A percentile compares a stretch with the other conserved stretches of the same genome.
phyloP scores from a whole-genome alignment of 2,113 vertebrate species.

The Scytalopus superciliaris region DNA sequence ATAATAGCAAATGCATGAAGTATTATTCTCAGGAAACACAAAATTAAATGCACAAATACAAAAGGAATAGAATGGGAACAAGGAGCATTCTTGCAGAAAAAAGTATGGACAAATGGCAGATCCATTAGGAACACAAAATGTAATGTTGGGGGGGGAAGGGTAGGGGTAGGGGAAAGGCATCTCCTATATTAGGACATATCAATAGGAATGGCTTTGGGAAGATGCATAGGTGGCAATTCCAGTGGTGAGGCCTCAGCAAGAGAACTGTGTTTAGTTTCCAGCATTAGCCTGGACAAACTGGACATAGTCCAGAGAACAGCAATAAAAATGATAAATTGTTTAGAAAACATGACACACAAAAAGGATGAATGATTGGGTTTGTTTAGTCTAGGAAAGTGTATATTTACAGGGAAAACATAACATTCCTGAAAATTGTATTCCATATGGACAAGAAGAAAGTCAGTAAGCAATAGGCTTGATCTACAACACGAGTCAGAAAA shows the following conservation, averaged over 20 bases:
- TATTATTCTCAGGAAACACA: not conserved
- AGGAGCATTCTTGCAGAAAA: not conserved
- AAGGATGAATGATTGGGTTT: not conserved
- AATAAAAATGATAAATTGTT: not conserved
- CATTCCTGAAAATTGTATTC: not conserved
- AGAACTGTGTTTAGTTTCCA: not conserved
- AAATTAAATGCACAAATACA: not conserved
- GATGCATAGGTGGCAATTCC: not conserved
- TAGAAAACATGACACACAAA: not conserved
- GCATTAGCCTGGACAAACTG: not conserved
- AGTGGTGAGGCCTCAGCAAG: not conserved
- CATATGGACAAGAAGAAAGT: not conserved
- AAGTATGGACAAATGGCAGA: not conserved
- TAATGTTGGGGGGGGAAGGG: not conserved
- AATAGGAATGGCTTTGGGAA: not conserved
- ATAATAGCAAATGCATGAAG: not conserved
- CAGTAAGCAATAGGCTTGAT: not conserved
- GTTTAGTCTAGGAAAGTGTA: slow-evolving; percentile 1
- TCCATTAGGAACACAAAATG: not conserved
- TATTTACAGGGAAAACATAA: not conserved
- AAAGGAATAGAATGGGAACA: not conserved
- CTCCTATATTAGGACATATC: not conserved
- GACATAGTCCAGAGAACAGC: not conserved
- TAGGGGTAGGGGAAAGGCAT: too few relatives aligned
- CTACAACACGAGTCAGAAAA: not conserved